These are phyloP conservation scores for Tryphoninae sp. DNA, from an alignment of 2,888 invertebrate species.

Conservation along the genomic window DNA sequence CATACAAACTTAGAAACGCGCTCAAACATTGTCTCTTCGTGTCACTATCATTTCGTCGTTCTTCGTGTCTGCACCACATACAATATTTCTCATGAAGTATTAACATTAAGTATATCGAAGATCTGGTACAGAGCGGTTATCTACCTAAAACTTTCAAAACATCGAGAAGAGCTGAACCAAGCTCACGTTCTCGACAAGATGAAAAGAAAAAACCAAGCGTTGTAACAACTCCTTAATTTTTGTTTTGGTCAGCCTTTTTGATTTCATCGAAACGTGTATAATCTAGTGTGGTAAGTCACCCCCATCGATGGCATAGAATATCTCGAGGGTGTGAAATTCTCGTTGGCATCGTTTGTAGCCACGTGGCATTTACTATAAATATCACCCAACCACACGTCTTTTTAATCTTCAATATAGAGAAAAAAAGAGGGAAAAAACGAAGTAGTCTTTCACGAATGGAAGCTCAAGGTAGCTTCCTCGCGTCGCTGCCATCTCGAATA, in stretches of 20 bases:
- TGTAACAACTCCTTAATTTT: conserved; percentile 8
- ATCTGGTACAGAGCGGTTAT: conserved; percentile 17
- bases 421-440: conserved; percentile 11
- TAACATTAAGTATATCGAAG: conserved; percentile 46
- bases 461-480: conserved; percentile 5
- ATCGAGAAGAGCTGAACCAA: background rate
- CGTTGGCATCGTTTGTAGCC: background rate
- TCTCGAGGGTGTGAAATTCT: background rate
- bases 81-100: background rate
- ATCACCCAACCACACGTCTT: conserved; percentile 21
- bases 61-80: background rate
- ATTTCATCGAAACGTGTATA: conserved; percentile 42
- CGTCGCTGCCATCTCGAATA: conserved; percentile 36
- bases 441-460: background rate
- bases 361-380: background rate
- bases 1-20: conserved; percentile 54
- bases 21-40: conserved; percentile 15
- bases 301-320: conserved; percentile 11
- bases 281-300: background rate
- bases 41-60: background rate
- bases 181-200: background rate
- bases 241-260: conserved; percentile 55
- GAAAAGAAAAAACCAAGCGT: conserved; percentile 3
- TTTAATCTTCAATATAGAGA: conserved; percentile 7
- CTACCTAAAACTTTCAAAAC: background rate